Evolutionary conservation across 2,797 vertebrate species (phyloP).

Genomic region (Falco concolor): DNA sequence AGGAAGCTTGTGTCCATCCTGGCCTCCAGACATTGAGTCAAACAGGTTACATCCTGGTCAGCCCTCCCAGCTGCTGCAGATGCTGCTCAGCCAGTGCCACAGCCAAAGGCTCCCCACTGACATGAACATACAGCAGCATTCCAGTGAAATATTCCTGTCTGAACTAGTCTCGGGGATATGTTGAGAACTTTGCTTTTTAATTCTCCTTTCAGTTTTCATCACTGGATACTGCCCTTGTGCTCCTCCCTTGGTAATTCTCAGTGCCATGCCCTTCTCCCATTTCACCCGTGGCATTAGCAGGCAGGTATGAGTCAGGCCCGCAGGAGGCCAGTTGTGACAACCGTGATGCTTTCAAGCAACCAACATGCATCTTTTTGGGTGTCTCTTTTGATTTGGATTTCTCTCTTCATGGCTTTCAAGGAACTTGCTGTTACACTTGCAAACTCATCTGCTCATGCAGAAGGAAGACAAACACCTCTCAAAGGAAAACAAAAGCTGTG

Average conservation of each 20-base stretch:
- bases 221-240: not conserved
- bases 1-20: not conserved
- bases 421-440: not conserved
- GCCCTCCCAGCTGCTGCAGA: not conserved
- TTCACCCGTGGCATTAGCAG: not conserved
- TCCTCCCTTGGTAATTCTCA: not conserved
- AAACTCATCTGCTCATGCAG: not conserved
- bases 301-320: not conserved
- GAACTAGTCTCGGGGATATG: not conserved
- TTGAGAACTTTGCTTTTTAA: not conserved
- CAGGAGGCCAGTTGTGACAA: not conserved
- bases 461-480: not conserved
- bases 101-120: not conserved
- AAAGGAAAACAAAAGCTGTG: not conserved
- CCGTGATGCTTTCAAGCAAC: not conserved
- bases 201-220: not conserved
- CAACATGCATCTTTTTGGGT: not conserved
- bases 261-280: not conserved
- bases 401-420: not conserved
- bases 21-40: not conserved
- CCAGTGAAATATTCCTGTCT: not conserved
- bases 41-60: not conserved
- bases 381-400: not conserved
- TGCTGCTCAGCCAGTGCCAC: not conserved
- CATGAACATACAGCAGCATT: rapidly evolving